phyloP scores from a whole-genome alignment of 1,140 invertebrate genomes.

The Cepaea nemoralis region DNA sequence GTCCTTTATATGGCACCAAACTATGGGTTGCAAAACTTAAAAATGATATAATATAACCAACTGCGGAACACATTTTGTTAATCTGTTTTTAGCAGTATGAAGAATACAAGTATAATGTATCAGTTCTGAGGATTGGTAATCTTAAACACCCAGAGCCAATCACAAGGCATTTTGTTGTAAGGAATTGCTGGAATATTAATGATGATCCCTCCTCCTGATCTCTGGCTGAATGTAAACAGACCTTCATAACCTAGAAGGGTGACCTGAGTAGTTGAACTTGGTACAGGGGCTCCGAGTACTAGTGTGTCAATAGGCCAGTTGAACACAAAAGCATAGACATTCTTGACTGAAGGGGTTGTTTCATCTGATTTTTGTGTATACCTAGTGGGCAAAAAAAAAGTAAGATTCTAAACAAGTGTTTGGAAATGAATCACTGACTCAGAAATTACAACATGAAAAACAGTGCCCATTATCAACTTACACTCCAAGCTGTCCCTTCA shows the following conservation, averaged over 20 bases:
- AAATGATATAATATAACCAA: too few relatives aligned
- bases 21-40: too few relatives aligned
- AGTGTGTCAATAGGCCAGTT: slow-evolving; percentile 51
- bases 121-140: slow-evolving; percentile 27
- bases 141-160: slow-evolving; percentile 60
- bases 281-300: slow-evolving; percentile 49
- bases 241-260: slow-evolving; percentile 55
- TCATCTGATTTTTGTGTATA: slow-evolving; percentile 30
- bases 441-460: too few relatives aligned
- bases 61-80: too few relatives aligned
- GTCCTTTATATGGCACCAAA: too few relatives aligned
- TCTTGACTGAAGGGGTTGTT: neutral
- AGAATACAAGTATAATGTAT: too few relatives aligned
- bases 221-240: slow-evolving; percentile 38
- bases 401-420: too few relatives aligned
- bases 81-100: too few relatives aligned
- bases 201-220: slow-evolving; percentile 43
- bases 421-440: too few relatives aligned
- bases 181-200: slow-evolving; percentile 55
- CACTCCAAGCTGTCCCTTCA: too few relatives aligned
- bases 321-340: slow-evolving; percentile 50
- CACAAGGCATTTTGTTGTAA: slow-evolving; percentile 56
- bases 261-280: slow-evolving; percentile 50
- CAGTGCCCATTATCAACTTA: too few relatives aligned
- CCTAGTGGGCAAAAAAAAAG: slow-evolving; percentile 16